These are phyloP conservation scores for Leptonema lineaticorne DNA, from an alignment of 1,140 invertebrate species.

Conservation along the genomic window DNA sequence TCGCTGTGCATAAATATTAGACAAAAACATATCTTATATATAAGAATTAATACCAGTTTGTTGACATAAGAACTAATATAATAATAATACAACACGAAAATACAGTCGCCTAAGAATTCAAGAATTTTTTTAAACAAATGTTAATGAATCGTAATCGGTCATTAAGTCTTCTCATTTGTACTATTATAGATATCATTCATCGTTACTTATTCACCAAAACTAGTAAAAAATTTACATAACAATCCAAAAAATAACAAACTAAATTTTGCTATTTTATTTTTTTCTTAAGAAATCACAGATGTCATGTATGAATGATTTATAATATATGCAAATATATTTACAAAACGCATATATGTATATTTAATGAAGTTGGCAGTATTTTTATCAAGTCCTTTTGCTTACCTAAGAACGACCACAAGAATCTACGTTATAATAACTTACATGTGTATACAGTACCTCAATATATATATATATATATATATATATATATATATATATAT, in stretches of 20 bases:
- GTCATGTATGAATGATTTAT: conserved; percentile 41
- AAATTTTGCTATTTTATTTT: conserved; percentile 33
- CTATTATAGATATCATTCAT: conserved; percentile 57
- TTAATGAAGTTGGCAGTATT: conserved; percentile 40
- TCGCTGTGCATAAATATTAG: conserved; percentile 10
- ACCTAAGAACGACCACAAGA: conserved; percentile 39
- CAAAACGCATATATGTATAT: conserved; percentile 34
- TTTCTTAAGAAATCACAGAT: conserved; percentile 54
- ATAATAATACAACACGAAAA: conserved; percentile 60
- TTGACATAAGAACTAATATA: conserved; percentile 50
- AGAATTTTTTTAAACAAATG: conserved; percentile 39
- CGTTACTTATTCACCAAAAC: conserved; percentile 47
- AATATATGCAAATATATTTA: conserved; percentile 40
- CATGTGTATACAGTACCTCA: conserved; percentile 32
- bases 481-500: too few relatives aligned
- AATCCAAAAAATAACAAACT: conserved; percentile 37
- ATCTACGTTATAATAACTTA: conserved; percentile 36
- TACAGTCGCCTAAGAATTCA: conserved; percentile 58
- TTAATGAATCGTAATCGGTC: conserved; percentile 43
- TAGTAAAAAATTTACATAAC: conserved; percentile 50
- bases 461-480: too few relatives aligned
- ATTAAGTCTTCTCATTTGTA: conserved; percentile 62
- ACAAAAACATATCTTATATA: conserved; percentile 22
- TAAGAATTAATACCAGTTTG: conserved; percentile 42
- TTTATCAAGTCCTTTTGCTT: conserved; percentile 37